phyloP scores from a whole-genome alignment of 2,113 vertebrate species.

The Scortum barcoo region DNA sequence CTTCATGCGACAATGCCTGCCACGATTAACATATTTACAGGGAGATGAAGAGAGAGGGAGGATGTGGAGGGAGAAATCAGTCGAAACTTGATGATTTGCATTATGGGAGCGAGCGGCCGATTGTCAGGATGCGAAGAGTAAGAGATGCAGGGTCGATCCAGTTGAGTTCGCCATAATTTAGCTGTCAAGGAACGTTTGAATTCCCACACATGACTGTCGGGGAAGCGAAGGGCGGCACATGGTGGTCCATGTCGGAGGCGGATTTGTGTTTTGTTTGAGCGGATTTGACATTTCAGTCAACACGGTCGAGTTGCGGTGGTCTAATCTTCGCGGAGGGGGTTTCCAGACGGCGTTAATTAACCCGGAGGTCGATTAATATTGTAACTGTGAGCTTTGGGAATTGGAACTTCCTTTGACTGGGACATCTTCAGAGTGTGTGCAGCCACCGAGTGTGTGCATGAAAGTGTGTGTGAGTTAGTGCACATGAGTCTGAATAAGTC shows the following conservation, averaged over 20 bases:
- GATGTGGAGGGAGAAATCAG: constrained; percentile 30
- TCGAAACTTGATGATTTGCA: constrained; percentile 60
- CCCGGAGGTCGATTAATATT: constrained; percentile 61
- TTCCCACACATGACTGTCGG: background rate
- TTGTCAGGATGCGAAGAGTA: constrained; percentile 27
- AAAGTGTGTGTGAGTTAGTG: background rate
- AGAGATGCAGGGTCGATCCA: background rate
- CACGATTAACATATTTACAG: constrained; percentile 49
- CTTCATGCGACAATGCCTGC: constrained; percentile 16
- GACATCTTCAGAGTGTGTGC: constrained; percentile 1
- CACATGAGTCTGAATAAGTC: constrained; percentile 29
- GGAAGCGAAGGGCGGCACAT: constrained; percentile 22
- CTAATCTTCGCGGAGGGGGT: constrained; percentile 44
- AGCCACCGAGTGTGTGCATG: background rate
- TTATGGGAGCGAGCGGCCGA: constrained; percentile 42
- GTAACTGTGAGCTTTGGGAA: constrained; percentile 44
- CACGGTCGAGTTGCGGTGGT: background rate
- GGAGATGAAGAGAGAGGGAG: constrained; percentile 41
- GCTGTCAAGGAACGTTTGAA: constrained; percentile 59
- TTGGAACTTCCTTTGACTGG: constrained; percentile 36
- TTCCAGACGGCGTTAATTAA: constrained; percentile 71
- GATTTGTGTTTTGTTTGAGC: constrained; percentile 44
- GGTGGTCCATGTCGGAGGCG: background rate
- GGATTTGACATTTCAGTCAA: constrained; percentile 51
- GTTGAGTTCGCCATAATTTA: constrained; percentile 25